Conservation (phyloP, 2,113 vertebrate species). For the Baryphthengus martii region DNA sequence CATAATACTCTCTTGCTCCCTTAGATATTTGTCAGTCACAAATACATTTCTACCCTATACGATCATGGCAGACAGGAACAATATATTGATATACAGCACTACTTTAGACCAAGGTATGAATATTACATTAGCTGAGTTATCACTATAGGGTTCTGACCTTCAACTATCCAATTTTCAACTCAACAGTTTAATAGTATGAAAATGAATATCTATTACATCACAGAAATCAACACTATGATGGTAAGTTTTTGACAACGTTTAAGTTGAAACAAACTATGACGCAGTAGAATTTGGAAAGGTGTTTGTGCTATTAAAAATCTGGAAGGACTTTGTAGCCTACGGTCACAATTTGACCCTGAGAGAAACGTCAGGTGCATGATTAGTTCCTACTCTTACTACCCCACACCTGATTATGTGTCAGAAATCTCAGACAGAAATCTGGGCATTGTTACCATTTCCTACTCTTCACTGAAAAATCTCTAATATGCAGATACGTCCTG, state of each 20-base stretch:
- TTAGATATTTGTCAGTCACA: constrained; percentile 65
- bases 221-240: constrained; percentile 42
- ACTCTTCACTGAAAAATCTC: background rate
- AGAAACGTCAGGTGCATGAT: background rate
- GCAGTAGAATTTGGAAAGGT: constrained; percentile 10
- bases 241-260: constrained; percentile 61
- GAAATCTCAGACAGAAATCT: background rate
- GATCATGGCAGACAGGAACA: constrained; percentile 68
- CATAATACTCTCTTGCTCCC: constrained; percentile 35
- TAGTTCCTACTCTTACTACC: background rate
- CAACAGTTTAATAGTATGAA: constrained; percentile 70
- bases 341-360: background rate
- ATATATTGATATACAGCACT: constrained; percentile 70
- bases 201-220: constrained; percentile 48
- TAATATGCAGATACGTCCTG: fast-evolving
- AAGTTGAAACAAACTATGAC: constrained; percentile 59
- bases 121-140: constrained; percentile 78
- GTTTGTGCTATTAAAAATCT: background rate
- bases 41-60: constrained; percentile 62
- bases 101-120: constrained; percentile 67
- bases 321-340: background rate
- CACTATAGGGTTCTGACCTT: constrained; percentile 72
- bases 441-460: background rate
- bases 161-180: constrained; percentile 69
- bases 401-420: background rate